phyloP scores from a whole-genome alignment of 37 sponge, comb jelly and placozoan genomes.

The Lycopodina hypogea region DNA sequence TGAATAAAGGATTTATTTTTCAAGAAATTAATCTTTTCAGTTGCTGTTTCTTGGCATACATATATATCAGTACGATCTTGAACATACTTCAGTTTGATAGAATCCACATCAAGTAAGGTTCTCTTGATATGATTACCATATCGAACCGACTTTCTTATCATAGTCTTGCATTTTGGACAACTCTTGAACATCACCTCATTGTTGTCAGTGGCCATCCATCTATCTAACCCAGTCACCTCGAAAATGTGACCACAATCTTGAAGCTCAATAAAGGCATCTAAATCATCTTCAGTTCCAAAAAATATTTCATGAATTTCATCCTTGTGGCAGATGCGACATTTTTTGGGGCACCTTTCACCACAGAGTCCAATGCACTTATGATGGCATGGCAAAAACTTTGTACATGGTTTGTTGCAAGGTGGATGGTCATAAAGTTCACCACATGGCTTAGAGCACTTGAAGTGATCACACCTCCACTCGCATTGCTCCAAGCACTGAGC shows the following conservation, averaged over 20 bases:
- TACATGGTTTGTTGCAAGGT: slow-evolving; percentile 49
- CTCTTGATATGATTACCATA: slow-evolving; percentile 82
- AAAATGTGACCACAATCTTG: slow-evolving; percentile 81
- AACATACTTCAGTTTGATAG: slow-evolving; percentile 49
- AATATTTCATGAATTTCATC: slow-evolving; percentile 72
- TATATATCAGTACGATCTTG: neutral
- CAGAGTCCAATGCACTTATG: slow-evolving; percentile 90
- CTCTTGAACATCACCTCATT: slow-evolving; percentile 57
- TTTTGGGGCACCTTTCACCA: slow-evolving; percentile 80
- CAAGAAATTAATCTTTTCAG: neutral
- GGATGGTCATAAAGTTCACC: slow-evolving; percentile 75
- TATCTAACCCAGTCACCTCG: slow-evolving; percentile 75
- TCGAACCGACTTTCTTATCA: slow-evolving; percentile 64
- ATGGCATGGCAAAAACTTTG: slow-evolving; percentile 49
- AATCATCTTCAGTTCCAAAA: slow-evolving; percentile 85
- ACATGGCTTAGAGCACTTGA: slow-evolving; percentile 68
- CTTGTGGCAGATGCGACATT: slow-evolving; percentile 64
- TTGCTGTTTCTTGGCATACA: neutral
- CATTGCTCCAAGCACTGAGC: slow-evolving; percentile 69
- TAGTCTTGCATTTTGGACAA: slow-evolving; percentile 81
- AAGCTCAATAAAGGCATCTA: slow-evolving; percentile 80
- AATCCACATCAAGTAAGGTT: slow-evolving; percentile 51
- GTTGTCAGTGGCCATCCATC: slow-evolving; percentile 70
- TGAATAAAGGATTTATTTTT: neutral
- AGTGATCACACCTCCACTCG: slow-evolving; percentile 79